A percentile compares a stretch with the other conserved stretches of the same genome.
Evolutionary conservation across 2,888 invertebrate genomes (phyloP).

Genomic region (Acanthoscelides obtectus): DNA sequence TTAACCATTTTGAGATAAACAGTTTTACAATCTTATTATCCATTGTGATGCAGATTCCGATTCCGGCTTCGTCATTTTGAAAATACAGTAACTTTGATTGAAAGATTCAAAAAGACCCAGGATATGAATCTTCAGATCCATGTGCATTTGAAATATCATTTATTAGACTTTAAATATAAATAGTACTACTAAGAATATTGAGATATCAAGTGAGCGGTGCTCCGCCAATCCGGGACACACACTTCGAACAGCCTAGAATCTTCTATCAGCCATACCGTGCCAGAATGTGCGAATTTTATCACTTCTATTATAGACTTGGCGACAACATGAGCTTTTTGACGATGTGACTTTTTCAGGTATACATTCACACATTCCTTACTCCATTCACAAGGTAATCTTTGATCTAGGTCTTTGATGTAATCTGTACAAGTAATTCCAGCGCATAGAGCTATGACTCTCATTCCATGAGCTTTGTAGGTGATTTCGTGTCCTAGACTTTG

Average conservation of each 20-base stretch:
- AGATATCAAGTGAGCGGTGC: constrained; percentile 16
- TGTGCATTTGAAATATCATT: background rate
- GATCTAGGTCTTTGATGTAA: constrained; percentile 32
- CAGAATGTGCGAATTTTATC: constrained; percentile 35
- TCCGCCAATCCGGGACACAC: constrained; percentile 29
- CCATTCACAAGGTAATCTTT: constrained; percentile 28
- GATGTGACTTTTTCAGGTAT: constrained; percentile 23
- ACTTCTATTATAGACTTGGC: constrained; percentile 38
- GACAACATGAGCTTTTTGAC: constrained; percentile 37
- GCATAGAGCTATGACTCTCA: constrained; percentile 43
- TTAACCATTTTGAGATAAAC: too few relatives aligned
- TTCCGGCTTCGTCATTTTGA: too few relatives aligned
- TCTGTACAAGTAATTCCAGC: constrained; percentile 42
- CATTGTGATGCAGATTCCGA: too few relatives aligned
- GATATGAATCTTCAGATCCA: too few relatives aligned
- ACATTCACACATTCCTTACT: constrained; percentile 27
- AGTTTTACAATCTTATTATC: too few relatives aligned
- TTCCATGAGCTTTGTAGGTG: constrained; percentile 37
- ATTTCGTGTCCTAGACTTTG: constrained; percentile 38
- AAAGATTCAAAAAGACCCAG: too few relatives aligned
- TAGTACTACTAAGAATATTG: constrained; percentile 17
- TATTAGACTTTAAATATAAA: background rate
- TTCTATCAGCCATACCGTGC: constrained; percentile 43
- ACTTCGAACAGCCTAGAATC: constrained; percentile 33
- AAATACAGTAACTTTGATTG: too few relatives aligned